A percentile compares a stretch with the other conserved stretches of the same genome.
These are phyloP conservation scores for Hypotaenidia okinawae DNA, from an alignment of 2,797 vertebrate genomes.

Conservation along the genomic window DNA sequence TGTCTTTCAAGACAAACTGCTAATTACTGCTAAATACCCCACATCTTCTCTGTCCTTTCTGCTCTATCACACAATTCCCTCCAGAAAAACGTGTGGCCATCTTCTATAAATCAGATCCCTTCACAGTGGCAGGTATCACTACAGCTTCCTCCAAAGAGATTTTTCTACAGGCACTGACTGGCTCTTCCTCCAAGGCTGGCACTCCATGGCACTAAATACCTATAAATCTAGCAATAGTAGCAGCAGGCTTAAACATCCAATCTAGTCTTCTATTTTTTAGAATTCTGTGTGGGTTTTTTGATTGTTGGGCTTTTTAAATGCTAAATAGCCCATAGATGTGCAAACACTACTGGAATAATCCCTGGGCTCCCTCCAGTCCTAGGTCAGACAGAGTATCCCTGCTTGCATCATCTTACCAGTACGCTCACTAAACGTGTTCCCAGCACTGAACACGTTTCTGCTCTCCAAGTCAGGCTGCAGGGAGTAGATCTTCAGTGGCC, in stretches of 20 bases:
- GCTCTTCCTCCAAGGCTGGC: neutral
- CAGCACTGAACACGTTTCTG: neutral
- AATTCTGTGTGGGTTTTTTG: neutral
- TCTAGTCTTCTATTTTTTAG: neutral
- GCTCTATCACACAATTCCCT: neutral
- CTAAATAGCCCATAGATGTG: neutral
- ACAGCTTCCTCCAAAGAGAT: neutral
- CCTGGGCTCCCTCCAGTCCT: neutral
- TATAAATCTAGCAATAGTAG: neutral
- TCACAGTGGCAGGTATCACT: neutral
- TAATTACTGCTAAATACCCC: neutral
- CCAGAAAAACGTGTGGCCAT: neutral
- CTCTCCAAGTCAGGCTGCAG: neutral
- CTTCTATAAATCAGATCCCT: neutral
- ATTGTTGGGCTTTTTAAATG: neutral
- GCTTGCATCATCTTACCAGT: neutral
- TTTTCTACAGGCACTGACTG: neutral
- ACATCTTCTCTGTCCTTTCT: neutral
- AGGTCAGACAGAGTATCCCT: neutral
- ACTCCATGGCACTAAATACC: neutral
- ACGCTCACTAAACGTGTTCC: neutral
- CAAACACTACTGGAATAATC: neutral
- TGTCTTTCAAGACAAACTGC: neutral
- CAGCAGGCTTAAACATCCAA: neutral
- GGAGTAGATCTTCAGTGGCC: neutral